Conservation (phyloP, 2,113 vertebrate genomes). For the Mirounga angustirostris region DNA sequence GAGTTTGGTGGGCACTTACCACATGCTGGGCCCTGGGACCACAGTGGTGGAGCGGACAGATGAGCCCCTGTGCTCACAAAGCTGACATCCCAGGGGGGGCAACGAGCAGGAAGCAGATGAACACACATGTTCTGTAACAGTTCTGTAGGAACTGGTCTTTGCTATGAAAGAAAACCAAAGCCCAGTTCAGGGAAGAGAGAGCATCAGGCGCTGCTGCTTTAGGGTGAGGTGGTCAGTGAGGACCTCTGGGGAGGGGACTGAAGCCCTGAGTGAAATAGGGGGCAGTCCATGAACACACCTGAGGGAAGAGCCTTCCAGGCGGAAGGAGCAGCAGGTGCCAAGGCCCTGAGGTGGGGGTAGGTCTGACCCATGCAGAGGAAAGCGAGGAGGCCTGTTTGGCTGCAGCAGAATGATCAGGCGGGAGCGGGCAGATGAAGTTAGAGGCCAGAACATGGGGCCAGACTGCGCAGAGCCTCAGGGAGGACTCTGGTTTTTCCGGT, state of each 20-base stretch:
- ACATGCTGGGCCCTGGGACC: neutral
- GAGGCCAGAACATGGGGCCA: neutral
- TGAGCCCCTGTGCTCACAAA: neutral
- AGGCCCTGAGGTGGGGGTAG: neutral
- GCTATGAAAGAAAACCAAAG: neutral
- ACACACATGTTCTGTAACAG: neutral
- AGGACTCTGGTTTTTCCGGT: neutral
- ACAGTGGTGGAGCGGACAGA: neutral
- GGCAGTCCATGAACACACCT: neutral
- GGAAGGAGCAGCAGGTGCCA: neutral
- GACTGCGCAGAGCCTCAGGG: fast-evolving
- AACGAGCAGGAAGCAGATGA: neutral
- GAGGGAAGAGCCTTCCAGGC: neutral
- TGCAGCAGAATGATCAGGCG: neutral
- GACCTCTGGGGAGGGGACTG: neutral
- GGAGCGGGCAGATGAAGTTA: neutral
- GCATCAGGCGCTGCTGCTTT: neutral
- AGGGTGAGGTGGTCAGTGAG: neutral
- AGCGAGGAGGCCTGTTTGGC: neutral
- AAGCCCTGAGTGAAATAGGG: neutral
- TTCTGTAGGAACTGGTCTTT: neutral
- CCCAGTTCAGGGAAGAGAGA: neutral
- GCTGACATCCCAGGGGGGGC: neutral
- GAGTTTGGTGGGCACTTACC: neutral
- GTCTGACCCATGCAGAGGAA: neutral